Percentiles rank a stretch among this genome's conserved stretches.
Conservation (phyloP, 2,888 invertebrate genomes). For the Nomada ferruginata region DNA sequence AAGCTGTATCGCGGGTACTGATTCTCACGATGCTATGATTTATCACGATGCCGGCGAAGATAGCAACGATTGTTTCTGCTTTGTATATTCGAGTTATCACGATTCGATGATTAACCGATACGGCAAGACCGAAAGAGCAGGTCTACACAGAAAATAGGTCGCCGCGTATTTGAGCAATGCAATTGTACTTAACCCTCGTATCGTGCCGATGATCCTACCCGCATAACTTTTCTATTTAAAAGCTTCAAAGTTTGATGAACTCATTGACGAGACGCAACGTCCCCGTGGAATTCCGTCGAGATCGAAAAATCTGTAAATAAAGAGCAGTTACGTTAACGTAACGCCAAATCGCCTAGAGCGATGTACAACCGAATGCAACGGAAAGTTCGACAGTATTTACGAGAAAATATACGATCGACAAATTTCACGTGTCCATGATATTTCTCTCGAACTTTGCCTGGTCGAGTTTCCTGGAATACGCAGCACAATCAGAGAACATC, state of each 20-base stretch:
- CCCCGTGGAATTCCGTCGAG: no score
- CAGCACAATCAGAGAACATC: background rate
- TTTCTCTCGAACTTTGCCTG: no score
- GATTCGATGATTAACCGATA: background rate
- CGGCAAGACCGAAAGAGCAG: background rate
- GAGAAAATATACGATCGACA: background rate
- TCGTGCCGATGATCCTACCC: no score
- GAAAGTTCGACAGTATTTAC: background rate
- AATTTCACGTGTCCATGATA: background rate
- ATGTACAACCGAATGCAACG: background rate
- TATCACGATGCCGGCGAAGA: background rate
- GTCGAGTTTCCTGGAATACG: background rate
- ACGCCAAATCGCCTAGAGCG: no score
- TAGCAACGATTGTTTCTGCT: slow-evolving; percentile 3
- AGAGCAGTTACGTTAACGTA: no score
- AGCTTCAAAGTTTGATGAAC: no score
- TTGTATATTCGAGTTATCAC: background rate
- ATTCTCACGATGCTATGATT: slow-evolving; percentile 53
- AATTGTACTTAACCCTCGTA: background rate
- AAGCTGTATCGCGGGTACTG: background rate
- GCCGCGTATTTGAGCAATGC: background rate
- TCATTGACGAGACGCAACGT: background rate
- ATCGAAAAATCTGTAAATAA: no score
- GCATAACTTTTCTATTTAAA: no score
- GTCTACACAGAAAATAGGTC: background rate